Percentiles rank a stretch among this genome's conserved stretches.
Conservation (phyloP, 2,113 vertebrate species). For the Syngnathus typhle region DNA sequence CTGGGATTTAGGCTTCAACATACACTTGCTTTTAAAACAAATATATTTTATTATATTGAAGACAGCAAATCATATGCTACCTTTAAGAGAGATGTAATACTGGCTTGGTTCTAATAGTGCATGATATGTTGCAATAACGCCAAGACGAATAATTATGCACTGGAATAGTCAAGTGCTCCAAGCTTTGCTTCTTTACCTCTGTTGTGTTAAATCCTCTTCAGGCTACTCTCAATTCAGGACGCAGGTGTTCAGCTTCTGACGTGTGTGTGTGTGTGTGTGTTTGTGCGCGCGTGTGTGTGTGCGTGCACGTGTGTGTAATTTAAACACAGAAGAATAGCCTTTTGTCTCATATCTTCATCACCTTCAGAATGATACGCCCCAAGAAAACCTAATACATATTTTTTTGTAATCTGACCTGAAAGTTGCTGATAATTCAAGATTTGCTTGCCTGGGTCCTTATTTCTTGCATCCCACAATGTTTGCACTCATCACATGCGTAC, state of each 20-base stretch:
- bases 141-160: background rate
- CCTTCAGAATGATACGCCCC: background rate
- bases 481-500: constrained; percentile 53
- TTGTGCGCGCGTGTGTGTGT: too few relatives aligned
- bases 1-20: too few relatives aligned
- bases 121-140: background rate
- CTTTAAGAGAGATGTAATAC: background rate
- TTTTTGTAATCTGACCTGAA: constrained; percentile 51
- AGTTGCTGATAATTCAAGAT: constrained; percentile 52
- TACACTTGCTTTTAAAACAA: too few relatives aligned
- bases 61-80: background rate
- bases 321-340: constrained; percentile 15
- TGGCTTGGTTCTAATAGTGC: background rate
- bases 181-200: background rate
- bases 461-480: constrained; percentile 52
- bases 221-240: background rate
- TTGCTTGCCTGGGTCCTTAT: constrained; percentile 29
- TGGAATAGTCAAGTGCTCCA: background rate
- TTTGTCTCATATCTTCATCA: constrained; percentile 1
- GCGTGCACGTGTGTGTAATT: background rate
- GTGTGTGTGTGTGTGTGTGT: background rate
- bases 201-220: background rate
- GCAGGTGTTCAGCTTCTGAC: constrained; percentile 11
- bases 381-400: background rate
- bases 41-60: too few relatives aligned